These are phyloP conservation scores for Passer montanus DNA, from an alignment of 2,113 vertebrate genomes.

Conservation along the genomic window DNA sequence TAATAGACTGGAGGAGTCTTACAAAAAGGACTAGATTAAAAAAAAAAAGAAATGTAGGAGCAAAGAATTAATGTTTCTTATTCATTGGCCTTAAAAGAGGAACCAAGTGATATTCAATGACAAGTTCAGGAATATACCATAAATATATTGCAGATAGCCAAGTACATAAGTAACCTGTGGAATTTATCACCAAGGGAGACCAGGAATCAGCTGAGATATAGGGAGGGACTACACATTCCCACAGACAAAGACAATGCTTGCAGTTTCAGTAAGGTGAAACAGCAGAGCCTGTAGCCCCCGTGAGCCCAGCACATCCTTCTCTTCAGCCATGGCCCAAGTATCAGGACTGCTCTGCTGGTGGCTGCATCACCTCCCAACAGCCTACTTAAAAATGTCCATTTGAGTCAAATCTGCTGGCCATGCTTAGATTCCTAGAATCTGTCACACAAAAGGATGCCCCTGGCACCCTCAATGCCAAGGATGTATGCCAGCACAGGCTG, in stretches of 20 bases:
- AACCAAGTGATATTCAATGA: neutral
- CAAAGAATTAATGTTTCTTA: neutral
- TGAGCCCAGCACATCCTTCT: neutral
- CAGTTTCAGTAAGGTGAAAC: neutral
- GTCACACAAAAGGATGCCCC: neutral
- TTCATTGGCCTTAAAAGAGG: neutral
- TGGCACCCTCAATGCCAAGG: fast-evolving
- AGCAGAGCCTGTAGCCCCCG: neutral
- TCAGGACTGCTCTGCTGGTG: neutral
- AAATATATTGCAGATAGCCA: neutral
- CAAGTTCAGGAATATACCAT: neutral
- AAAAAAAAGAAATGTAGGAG: neutral
- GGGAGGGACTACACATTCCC: neutral
- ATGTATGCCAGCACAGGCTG: fast-evolving
- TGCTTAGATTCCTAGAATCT: neutral
- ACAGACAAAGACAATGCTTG: neutral
- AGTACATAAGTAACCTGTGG: neutral
- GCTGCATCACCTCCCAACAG: neutral
- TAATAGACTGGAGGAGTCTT: neutral
- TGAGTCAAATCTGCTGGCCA: neutral
- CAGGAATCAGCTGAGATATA: neutral
- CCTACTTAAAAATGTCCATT: neutral
- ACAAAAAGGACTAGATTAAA: neutral
- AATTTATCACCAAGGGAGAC: neutral
- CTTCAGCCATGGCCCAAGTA: neutral